Conservation (phyloP, 2,113 vertebrate species). For the Heterocephalus glaber region DNA sequence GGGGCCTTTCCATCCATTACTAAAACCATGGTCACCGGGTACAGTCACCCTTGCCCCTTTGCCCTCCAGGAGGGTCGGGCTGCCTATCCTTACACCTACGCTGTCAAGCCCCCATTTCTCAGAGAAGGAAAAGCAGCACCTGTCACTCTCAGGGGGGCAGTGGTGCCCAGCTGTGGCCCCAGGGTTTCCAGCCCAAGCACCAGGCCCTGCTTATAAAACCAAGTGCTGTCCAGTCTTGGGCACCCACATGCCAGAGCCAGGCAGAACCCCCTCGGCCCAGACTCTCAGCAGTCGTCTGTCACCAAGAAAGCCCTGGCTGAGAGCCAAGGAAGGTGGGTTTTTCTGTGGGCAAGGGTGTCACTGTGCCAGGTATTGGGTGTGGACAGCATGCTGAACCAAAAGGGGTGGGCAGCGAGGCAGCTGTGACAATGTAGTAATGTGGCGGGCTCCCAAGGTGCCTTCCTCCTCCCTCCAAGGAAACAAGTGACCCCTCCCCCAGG, state of each 20-base stretch:
- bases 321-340: too few relatives aligned
- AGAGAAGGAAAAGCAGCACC: neutral
- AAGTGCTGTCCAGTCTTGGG: fast-evolving
- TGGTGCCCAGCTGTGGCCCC: fast-evolving
- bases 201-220: neutral
- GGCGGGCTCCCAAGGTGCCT: fast-evolving
- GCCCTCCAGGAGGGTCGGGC: neutral
- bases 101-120: fast-evolving
- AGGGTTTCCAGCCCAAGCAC: fast-evolving
- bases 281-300: fast-evolving
- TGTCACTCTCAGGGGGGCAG: neutral
- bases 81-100: too few relatives aligned
- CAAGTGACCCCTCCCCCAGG: fast-evolving
- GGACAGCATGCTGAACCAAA: neutral
- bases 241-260: fast-evolving
- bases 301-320: neutral
- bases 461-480: fast-evolving
- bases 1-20: fast-evolving
- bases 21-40: fast-evolving
- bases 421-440: neutral
- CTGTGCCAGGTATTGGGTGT: neutral
- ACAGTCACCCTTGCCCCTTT: fast-evolving
- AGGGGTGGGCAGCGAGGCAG: fast-evolving
- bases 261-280: neutral
- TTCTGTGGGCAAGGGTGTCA: neutral